Evolutionary conservation across 2,888 invertebrate species (phyloP), one percentile per base, ranked within the genome.

Genomic region (Ceramica pisi): DNA sequence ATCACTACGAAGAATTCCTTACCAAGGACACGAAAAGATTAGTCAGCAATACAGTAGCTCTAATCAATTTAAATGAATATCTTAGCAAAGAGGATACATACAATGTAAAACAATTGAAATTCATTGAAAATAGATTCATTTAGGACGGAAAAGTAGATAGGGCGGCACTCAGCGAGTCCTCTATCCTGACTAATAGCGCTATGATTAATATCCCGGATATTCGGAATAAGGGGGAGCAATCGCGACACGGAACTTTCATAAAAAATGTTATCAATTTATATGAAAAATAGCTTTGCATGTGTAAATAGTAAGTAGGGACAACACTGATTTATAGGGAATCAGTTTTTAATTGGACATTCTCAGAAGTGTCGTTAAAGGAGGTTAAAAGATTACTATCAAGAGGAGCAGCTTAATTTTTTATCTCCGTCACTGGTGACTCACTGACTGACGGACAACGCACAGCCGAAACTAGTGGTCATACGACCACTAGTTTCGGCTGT

Each of bases 171-270:
- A 94, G 94, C 94, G 93, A 92, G 90, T 93, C 90, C 93, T 93
- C 92, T 92, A 92, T 93, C 90, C 90, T 93, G 91, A 92, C 92
- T 93, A 92, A 90, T 89, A 91, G 87, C 84, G 86, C 90, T 91
- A 93, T 95, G 94, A 95, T 94, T 95, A 93, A 94, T 94, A 93
- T 93, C 92, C 94, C 93, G 95, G 93, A 94, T 93, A 94, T 91
- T 91, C 90, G 89, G 89, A 87, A 85, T 88, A 89, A 91, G 91
- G 92, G 94, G 91, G 90, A 89, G 85, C 82, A 81, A 88, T 83
- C 81, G 83, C 82, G 86, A 87, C 83, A 86, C 53, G 56, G 56
- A 53, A 66, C 57, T 77, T 78, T 75, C 65, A 81, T 67, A 81
- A 81, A 83, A 82, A 83, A 80, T 86, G 87, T 86, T 85, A 68